These are phyloP conservation scores for Danio albolineatus DNA, from an alignment of 2,797 vertebrate genomes.

Conservation along the genomic window DNA sequence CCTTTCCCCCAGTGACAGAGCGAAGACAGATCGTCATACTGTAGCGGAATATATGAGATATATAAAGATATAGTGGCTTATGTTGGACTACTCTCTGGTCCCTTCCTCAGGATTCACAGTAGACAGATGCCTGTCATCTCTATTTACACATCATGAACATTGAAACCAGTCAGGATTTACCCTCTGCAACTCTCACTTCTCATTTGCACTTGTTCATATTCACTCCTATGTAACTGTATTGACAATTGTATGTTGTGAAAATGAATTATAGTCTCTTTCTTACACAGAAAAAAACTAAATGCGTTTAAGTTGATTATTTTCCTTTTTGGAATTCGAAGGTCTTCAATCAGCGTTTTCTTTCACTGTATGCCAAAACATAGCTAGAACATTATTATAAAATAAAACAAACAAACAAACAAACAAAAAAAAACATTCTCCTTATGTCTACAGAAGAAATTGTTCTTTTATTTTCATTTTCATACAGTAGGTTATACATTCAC, in stretches of 20 bases:
- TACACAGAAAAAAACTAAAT: neutral
- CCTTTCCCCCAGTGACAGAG: neutral
- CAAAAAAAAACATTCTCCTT: too few species aligned
- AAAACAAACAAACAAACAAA: too few species aligned
- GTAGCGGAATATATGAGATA: neutral
- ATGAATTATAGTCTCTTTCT: neutral
- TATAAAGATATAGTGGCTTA: neutral
- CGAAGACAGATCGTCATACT: conserved; percentile 16
- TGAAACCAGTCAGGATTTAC: neutral
- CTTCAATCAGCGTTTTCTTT: neutral
- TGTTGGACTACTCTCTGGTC: neutral
- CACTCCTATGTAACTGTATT: neutral
- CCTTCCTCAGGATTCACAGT: neutral
- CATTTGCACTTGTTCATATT: neutral
- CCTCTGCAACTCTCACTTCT: neutral
- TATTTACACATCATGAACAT: conserved; percentile 18
- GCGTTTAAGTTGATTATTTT: neutral
- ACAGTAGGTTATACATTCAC: too few species aligned
- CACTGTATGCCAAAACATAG: neutral
- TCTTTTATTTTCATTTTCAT: too few species aligned
- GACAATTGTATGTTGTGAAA: neutral
- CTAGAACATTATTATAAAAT: too few species aligned
- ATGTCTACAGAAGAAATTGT: too few species aligned
- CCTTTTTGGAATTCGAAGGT: neutral
- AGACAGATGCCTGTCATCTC: conserved; percentile 13